phyloP scores from a whole-genome alignment of 2,888 invertebrate genomes.

The Lepidochitona cinerea region DNA sequence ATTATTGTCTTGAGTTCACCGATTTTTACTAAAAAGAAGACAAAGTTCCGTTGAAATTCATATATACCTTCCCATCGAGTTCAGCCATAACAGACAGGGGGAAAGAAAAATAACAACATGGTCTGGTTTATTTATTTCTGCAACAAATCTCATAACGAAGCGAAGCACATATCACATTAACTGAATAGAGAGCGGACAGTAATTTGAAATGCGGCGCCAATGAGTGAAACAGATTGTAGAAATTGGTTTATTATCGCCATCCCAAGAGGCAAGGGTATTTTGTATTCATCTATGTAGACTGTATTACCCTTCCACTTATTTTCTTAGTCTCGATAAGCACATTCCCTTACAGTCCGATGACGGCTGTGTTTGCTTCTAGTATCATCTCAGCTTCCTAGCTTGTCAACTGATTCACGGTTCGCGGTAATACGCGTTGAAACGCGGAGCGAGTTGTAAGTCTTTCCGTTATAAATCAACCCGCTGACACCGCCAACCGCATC shows the following conservation, averaged over 20 bases:
- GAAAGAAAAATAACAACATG: background rate
- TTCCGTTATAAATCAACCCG: background rate
- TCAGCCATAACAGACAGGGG: too few relatives aligned
- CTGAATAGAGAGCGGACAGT: background rate
- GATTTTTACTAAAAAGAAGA: too few relatives aligned
- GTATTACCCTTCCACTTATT: background rate
- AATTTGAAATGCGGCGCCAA: background rate
- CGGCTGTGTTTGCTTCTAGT: background rate
- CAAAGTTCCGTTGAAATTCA: too few relatives aligned
- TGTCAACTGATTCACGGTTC: background rate
- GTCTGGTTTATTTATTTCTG: slow-evolving; percentile 2
- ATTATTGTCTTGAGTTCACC: too few relatives aligned
- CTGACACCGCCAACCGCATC: background rate
- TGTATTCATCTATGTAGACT: background rate
- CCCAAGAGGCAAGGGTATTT: too few relatives aligned
- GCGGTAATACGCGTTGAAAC: background rate
- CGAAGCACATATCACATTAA: background rate
- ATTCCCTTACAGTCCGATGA: background rate
- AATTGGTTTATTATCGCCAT: slow-evolving; percentile 8
- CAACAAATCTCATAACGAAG: background rate
- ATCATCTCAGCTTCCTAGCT: background rate
- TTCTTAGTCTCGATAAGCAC: background rate
- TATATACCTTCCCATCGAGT: too few relatives aligned
- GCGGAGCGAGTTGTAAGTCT: background rate
- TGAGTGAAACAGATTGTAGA: background rate